A percentile compares a stretch with the other conserved stretches of the same genome.
Conservation (phyloP, 2,888 invertebrate genomes). For the Phalangium opilio region DNA sequence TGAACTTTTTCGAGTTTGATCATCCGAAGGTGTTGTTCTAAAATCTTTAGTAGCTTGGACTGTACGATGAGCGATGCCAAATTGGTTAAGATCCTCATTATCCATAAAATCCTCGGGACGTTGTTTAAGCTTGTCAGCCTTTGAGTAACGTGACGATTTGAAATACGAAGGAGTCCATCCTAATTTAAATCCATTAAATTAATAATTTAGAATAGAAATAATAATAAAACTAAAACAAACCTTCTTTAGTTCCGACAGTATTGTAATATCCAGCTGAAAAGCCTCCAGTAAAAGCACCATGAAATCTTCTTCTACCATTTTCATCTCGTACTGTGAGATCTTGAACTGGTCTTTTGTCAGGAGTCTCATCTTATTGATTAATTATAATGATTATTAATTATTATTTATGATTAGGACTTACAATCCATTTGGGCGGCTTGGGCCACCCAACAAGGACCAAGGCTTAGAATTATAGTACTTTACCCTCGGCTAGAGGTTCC, state of each 20-base stretch:
- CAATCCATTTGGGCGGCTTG: not conserved
- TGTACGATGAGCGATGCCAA: constrained; percentile 82
- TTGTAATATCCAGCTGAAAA: constrained; percentile 97
- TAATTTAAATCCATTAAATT: constrained; percentile 17
- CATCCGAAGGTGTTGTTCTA: constrained; percentile 18
- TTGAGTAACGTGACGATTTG: constrained; percentile 67
- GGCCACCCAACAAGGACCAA: not conserved
- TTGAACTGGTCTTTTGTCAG: constrained; percentile 58
- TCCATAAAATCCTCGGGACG: constrained; percentile 95
- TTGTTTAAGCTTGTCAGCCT: constrained; percentile 41
- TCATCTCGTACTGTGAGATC: constrained; percentile 83
- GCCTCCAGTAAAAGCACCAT: constrained; percentile 97
- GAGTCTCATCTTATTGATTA: constrained; percentile 44
- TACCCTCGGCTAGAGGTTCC: constrained; percentile 70
- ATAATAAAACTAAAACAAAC: too few species aligned
- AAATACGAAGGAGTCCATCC: constrained; percentile 86
- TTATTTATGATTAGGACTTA: not conserved
- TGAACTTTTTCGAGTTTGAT: constrained; percentile 27
- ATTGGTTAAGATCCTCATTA: constrained; percentile 84
- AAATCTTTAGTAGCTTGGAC: constrained; percentile 68
- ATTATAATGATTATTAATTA: not conserved
- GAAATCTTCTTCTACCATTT: constrained; percentile 77
- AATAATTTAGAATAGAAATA: too few species aligned
- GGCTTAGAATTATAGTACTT: constrained; percentile 10
- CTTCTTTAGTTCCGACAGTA: constrained; percentile 82